Percentiles rank a stretch among this genome's conserved stretches.
phyloP scores from a whole-genome alignment of 2,888 invertebrate species.

The Lycia hirtaria region DNA sequence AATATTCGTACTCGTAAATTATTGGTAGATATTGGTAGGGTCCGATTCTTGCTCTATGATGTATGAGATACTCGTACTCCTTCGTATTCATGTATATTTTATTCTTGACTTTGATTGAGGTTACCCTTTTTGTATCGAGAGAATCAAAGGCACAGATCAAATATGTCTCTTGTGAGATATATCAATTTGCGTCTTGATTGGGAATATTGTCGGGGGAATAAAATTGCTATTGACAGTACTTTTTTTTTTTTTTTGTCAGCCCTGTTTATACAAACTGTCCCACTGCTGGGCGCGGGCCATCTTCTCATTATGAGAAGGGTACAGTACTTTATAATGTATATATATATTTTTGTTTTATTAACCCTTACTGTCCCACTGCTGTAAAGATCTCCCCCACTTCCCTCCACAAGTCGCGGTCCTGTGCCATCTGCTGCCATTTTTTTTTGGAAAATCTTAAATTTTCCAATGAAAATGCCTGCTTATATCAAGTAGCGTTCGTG shows the following conservation, averaged over 20 bases:
- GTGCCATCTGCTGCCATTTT: no score
- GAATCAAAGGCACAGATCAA: conserved; percentile 3
- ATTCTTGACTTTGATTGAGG: conserved; percentile 16
- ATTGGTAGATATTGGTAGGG: conserved; percentile 12
- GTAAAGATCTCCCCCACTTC: no score
- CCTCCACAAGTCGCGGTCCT: no score
- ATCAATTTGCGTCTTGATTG: conserved; percentile 7
- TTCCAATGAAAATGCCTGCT: no score
- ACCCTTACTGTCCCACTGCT: no score
- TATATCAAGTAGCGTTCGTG: no score
- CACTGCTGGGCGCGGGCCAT: no score
- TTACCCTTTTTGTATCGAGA: conserved; percentile 12
- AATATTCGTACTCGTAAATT: not conserved
- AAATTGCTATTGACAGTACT: no score
- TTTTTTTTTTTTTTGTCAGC: not conserved
- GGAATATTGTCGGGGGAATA: not conserved
- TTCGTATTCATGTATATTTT: conserved; percentile 24
- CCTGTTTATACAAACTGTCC: not conserved
- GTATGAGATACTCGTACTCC: conserved; percentile 26
- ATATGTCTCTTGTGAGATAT: not conserved
- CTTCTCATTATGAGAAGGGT: no score
- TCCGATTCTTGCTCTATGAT: conserved; percentile 20
- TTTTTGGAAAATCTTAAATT: no score
- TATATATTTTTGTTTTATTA: no score
- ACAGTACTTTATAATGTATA: no score